Evolutionary conservation across 2,888 invertebrate genomes (phyloP), one percentile per base, ranked within the genome.

Genomic region (Bugulina stolonifera): DNA sequence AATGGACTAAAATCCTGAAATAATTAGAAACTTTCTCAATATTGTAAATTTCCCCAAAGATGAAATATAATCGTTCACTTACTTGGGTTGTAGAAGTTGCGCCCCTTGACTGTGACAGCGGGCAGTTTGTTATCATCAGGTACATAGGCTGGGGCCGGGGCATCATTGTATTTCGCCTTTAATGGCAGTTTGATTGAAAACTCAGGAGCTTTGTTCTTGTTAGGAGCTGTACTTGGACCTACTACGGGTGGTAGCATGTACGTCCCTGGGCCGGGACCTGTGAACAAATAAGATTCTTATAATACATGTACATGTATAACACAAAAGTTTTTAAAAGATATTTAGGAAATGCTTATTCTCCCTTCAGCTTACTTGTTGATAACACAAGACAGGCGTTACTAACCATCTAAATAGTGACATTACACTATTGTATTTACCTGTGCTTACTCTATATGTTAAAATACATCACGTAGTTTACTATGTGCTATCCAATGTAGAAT

Each of bases 41-140:
- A n/a, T n/a, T n/a, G n/a, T n/a, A n/a, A n/a, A n/a, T n/a, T n/a
- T n/a, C n/a, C n/a, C n/a, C n/a, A n/a, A n/a, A n/a, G n/a, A n/a
- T n/a, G n/a, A n/a, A 43, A 43, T 18, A 43, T 43, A 43, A 43
- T 10, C 5, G 18, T 10, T 10, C 32, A 64, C 64, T 64, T n/a
- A 64, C 64, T 64, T 14, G 64, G 64, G 10, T 64, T 27, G n/a
- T 64, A 64, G 27, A 64, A 64, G 64, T 64, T 64, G 34, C 64
- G 64, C 5, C 64, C 64, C 64, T 64, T 64, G 64, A 64, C 64
- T 32, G 64, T 64, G 34, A 64, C 64, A 25, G 64, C 64, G 32
- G 64, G 64, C 32, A 64, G 64, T 34, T 64, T 64, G 32, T 64
- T 64, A n/a, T 64, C 64, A 14, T 32, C 64, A 10, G 64, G 64